phyloP scores from a whole-genome alignment of 2,797 vertebrate genomes.

The Rhinichthys osculus region DNA sequence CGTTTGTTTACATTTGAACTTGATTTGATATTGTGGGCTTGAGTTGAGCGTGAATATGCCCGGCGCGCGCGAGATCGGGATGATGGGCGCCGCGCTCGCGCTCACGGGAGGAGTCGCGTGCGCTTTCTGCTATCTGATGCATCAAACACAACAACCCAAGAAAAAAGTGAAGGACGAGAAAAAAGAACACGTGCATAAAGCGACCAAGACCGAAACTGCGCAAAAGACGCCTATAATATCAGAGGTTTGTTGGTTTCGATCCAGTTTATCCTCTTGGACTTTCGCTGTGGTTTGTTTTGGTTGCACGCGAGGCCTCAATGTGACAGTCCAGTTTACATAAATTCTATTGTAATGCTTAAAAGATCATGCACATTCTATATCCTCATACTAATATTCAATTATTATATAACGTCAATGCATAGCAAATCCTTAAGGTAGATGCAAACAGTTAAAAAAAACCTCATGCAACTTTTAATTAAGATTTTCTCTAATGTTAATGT shows the following conservation, averaged over 20 bases:
- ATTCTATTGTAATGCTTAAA: too few species aligned
- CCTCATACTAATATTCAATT: not conserved
- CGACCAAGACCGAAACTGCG: conserved; percentile 5
- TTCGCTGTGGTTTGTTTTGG: not conserved
- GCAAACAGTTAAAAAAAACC: not conserved
- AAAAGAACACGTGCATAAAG: conserved; percentile 3
- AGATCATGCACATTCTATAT: not conserved
- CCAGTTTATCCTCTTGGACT: not conserved
- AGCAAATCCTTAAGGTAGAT: not conserved
- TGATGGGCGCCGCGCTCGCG: conserved; percentile 69
- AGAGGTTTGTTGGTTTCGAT: conserved; percentile 51
- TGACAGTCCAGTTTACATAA: not conserved
- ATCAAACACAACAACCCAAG: conserved; percentile 30
- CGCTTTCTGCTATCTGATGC: conserved; percentile 69
- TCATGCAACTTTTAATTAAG: not conserved
- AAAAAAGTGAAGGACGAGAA: not conserved
- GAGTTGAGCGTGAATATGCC: conserved; percentile 64
- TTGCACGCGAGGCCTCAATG: not conserved
- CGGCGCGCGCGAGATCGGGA: conserved; percentile 63
- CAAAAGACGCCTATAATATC: not conserved
- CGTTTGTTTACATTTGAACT: not conserved
- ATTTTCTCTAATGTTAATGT: not conserved
- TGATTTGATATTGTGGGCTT: not conserved
- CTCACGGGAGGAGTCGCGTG: conserved; percentile 75
- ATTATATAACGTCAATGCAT: not conserved